Evolutionary conservation across 2,113 vertebrate genomes (phyloP).

Genomic region (Brachyhypopomus occidentalis): DNA sequence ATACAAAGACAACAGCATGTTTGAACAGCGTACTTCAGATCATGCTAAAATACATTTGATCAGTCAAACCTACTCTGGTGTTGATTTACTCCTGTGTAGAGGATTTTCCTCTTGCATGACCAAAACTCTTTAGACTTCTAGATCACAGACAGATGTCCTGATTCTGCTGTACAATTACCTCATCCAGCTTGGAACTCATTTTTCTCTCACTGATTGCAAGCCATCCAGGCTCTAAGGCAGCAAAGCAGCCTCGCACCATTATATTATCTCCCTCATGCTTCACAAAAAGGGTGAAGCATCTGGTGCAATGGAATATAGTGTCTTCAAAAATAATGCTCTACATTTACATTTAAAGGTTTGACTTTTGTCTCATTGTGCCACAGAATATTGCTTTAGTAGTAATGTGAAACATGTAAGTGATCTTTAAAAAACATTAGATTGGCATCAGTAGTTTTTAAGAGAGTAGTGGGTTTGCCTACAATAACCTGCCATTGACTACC

Average conservation of each 20-base stretch:
- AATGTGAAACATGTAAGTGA: background rate
- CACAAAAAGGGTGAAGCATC: background rate
- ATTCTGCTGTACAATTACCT: background rate
- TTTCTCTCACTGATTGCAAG: background rate
- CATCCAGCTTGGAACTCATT: background rate
- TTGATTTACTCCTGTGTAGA: background rate
- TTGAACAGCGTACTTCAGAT: too few relatives aligned
- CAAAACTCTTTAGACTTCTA: background rate
- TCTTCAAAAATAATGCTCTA: conserved; percentile 1
- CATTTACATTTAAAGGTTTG: background rate
- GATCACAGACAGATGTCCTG: background rate
- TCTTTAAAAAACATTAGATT: background rate
- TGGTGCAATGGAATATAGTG: background rate
- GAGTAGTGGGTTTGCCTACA: background rate
- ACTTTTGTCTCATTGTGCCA: background rate
- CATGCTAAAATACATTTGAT: too few relatives aligned
- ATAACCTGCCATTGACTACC: background rate
- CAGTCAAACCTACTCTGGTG: too few relatives aligned
- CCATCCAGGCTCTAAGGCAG: background rate
- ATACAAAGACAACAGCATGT: too few relatives aligned
- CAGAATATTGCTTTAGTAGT: background rate
- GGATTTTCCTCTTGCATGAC: background rate
- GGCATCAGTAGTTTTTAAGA: background rate
- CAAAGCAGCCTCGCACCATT: too few relatives aligned
- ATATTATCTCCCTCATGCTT: background rate